Conservation (phyloP, 2,797 vertebrate genomes). For the Gymnothorax reevesii region DNA sequence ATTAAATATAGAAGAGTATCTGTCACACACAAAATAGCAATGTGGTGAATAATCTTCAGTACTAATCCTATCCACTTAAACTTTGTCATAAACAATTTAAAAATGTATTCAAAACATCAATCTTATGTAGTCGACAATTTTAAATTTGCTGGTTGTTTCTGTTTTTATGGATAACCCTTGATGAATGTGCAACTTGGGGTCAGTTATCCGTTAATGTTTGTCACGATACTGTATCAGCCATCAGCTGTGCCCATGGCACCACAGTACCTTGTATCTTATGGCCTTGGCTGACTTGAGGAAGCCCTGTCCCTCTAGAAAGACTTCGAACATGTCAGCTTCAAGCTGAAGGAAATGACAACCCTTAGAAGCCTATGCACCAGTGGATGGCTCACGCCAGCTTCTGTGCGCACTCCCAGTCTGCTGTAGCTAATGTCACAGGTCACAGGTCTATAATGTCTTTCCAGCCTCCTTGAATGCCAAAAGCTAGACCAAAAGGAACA, state of each 20-base stretch:
- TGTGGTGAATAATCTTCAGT: background rate
- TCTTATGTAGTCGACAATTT: too few species aligned
- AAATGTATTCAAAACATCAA: too few species aligned
- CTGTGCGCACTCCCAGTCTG: conserved; percentile 73
- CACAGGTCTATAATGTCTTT: conserved; percentile 72
- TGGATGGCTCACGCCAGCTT: conserved; percentile 60
- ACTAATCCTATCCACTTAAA: too few species aligned
- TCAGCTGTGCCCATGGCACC: conserved; percentile 32
- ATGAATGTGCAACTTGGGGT: too few species aligned
- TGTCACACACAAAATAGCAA: background rate
- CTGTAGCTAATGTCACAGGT: conserved; percentile 71
- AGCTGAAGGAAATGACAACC: conserved; percentile 79
- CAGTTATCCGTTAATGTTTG: background rate
- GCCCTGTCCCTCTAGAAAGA: conserved; percentile 64
- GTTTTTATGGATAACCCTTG: background rate
- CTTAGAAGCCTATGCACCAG: conserved; percentile 72
- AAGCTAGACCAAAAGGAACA: conserved; percentile 60
- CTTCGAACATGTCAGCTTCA: conserved; percentile 82
- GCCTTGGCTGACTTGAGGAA: conserved; percentile 60
- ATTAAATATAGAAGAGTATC: too few species aligned
- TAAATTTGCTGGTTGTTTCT: too few species aligned
- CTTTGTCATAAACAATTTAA: too few species aligned
- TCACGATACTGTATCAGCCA: background rate
- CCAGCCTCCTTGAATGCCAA: conserved; percentile 78
- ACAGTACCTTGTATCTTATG: conserved; percentile 65